Percentiles rank a stretch among this genome's conserved stretches.
phyloP scores from a whole-genome alignment of 2,797 vertebrate genomes.

The Alfaro cultratus region DNA sequence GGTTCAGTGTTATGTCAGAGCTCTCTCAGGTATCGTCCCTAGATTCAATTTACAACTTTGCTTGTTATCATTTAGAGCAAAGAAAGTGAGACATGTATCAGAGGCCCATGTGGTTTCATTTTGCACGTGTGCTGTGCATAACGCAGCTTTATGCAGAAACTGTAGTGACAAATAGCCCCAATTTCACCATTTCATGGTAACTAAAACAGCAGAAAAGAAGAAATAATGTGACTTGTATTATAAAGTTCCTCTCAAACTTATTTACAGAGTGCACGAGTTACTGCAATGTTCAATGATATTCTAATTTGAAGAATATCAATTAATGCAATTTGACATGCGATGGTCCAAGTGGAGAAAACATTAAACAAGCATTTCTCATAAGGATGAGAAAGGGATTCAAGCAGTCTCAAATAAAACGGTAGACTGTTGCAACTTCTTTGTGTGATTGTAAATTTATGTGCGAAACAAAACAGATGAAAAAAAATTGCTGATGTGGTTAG shows the following conservation, averaged over 20 bases:
- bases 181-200: neutral
- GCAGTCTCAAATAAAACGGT: neutral
- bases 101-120: neutral
- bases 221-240: neutral
- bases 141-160: neutral
- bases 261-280: neutral
- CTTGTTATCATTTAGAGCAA: neutral
- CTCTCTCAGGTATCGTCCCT: neutral
- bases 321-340: neutral
- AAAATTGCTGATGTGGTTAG: constrained; percentile 65
- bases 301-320: neutral
- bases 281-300: neutral
- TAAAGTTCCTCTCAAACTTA: neutral
- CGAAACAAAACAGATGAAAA: neutral
- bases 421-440: neutral
- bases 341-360: neutral
- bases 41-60: neutral
- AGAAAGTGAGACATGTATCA: neutral
- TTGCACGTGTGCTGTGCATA: neutral
- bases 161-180: neutral
- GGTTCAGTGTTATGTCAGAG: neutral
- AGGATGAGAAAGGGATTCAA: neutral
- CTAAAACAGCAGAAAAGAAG: neutral
- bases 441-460: neutral
- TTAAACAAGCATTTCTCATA: neutral